Conservation (phyloP, 1,140 invertebrate genomes). For the Bactericera cockerelli region DNA sequence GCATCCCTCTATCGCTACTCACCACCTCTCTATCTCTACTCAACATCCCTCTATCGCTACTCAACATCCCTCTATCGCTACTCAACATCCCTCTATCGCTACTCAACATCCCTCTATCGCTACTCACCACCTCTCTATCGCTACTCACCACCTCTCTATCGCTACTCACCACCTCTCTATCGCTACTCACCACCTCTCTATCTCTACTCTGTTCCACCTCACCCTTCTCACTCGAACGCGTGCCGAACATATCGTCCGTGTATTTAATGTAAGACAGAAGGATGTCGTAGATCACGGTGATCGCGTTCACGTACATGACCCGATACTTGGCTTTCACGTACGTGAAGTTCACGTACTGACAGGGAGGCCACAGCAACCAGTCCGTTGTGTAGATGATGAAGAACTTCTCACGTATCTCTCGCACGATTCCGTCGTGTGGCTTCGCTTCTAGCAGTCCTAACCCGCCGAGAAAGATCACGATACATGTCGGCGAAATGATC, state of each 20-base stretch:
- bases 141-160: no score
- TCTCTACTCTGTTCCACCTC: no score
- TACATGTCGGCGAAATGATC: conserved; percentile 51
- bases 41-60: no score
- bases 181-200: no score
- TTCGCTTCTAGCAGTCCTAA: conserved; percentile 48
- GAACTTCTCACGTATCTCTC: conserved; percentile 49
- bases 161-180: no score
- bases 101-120: no score
- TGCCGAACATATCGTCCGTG: neutral
- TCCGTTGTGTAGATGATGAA: conserved; percentile 46
- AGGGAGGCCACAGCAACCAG: conserved; percentile 65
- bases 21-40: no score
- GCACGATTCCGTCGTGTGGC: conserved; percentile 31
- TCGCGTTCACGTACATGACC: neutral
- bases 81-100: no score
- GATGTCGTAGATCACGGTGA: neutral
- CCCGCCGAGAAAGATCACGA: conserved; percentile 52
- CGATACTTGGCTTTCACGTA: neutral
- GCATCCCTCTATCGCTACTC: no score
- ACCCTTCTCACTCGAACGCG: no score
- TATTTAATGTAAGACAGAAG: neutral
- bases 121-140: no score
- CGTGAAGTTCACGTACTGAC: neutral
- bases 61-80: no score